These are phyloP conservation scores for Scaptodrosophila lebanonensis DNA, from an alignment of 1,140 invertebrate species.

Conservation along the genomic window DNA sequence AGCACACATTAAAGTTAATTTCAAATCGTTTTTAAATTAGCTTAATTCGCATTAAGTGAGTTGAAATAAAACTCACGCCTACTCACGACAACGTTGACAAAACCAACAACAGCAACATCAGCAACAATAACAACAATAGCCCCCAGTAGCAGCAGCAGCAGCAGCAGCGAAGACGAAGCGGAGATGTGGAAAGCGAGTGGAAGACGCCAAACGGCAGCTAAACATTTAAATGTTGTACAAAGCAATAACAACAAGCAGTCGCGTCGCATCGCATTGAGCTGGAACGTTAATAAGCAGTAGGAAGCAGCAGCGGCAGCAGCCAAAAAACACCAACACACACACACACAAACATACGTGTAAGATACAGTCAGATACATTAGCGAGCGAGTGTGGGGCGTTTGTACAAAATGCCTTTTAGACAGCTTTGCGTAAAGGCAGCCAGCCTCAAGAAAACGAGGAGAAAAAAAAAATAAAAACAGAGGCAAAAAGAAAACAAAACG, in stretches of 20 bases:
- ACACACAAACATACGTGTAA: conserved; percentile 16
- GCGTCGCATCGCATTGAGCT: no score
- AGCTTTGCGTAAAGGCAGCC: background rate
- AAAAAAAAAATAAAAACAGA: conserved; percentile 14
- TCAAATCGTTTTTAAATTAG: conserved; percentile 76
- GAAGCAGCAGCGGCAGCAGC: conserved; percentile 1
- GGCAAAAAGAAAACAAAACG: conserved; percentile 37
- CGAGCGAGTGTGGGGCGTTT: conserved; percentile 11
- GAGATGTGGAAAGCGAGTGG: conserved; percentile 1
- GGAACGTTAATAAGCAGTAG: no score
- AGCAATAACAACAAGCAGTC: conserved; percentile 60
- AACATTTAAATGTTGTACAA: conserved; percentile 74
- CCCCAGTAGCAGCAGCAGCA: conserved; percentile 13
- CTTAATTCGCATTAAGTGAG: conserved; percentile 73
- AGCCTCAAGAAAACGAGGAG: background rate
- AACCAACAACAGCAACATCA: conserved; percentile 24
- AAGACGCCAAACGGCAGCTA: conserved; percentile 63
- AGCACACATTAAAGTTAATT: conserved; percentile 73
- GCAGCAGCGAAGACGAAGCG: background rate
- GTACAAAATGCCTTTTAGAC: conserved; percentile 3
- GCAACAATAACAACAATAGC: conserved; percentile 11
- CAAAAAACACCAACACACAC: conserved; percentile 31
- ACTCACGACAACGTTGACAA: conserved; percentile 35
- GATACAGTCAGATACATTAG: conserved; percentile 47
- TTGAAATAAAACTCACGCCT: conserved; percentile 72